Evolutionary conservation across 1,140 invertebrate species (phyloP), one percentile per base, ranked within the genome.

Genomic region (Lordiphosa collinella): DNA sequence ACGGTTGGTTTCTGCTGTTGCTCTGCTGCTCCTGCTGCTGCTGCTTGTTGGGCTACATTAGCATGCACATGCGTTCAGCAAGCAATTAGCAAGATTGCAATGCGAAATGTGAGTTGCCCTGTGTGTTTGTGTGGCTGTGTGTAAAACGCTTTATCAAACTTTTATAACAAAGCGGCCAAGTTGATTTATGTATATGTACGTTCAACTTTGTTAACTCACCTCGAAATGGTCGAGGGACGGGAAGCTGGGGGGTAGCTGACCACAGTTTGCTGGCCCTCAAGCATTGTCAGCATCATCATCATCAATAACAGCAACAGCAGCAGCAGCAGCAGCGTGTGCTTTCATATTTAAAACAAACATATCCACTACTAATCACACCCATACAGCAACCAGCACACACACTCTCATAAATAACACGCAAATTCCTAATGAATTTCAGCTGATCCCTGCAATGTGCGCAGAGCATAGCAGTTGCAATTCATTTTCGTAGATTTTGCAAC

Each of bases 351-450:
- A 82, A 82, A 76, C 76, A 82, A 82, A 74, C 62, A 68, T 56
- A 82, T 76, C 55, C 58, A 69, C 40, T 76, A 68, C 78, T 82
- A 82, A 82, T 82, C 76, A 82, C 76, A 54, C 41, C 50, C 35
- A 51, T 29, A 46, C 43, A 70, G 18, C 18, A 18, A 18, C 18
- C 3, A 18, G 18, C 47, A 51, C 29, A 10, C 41, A 52, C 16
- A 31, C 60, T 64, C 72, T 84, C 78, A 85, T 84, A 84, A 84
- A 84, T 84, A 85, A 84, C 78, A 78, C 72, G 72, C 63, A 84
- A 84, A 84, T 78, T 84, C 78, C 72, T 84, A 84, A 84, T 84
- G 78, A 84, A 84, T 84, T 84, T 84, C 78, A 84, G 78, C 78
- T 84, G 78, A 84, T 84, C 72, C 78, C 76, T 69, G 72, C 64